Conservation (phyloP, 2,113 vertebrate species). For the Psophia crepitans region DNA sequence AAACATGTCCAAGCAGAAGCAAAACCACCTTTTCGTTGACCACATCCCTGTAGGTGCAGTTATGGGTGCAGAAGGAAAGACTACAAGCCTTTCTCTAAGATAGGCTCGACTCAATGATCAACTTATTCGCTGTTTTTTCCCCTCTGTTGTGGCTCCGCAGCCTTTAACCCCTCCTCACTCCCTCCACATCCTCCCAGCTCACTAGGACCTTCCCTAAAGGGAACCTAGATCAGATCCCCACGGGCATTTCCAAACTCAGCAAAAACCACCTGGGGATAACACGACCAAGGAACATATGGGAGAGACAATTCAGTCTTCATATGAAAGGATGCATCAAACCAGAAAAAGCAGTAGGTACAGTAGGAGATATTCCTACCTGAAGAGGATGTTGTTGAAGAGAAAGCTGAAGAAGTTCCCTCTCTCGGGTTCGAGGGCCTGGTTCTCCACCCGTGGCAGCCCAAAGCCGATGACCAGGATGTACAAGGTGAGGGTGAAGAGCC, state of each 20-base stretch:
- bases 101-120: accelerated
- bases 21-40: neutral
- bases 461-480: conserved; percentile 93
- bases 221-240: neutral
- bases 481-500: conserved; percentile 90
- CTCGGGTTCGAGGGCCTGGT: conserved; percentile 85
- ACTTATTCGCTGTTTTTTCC: neutral
- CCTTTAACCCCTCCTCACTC: neutral
- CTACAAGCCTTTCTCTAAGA: neutral
- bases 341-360: neutral
- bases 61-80: neutral
- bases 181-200: neutral
- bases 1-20: neutral
- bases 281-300: neutral
- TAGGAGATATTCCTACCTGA: conserved; percentile 77
- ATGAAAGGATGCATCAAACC: neutral
- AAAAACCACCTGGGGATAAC: neutral
- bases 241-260: neutral
- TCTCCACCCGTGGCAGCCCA: conserved; percentile 87
- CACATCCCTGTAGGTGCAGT: neutral
- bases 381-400: conserved; percentile 86
- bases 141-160: accelerated
- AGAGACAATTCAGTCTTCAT: neutral
- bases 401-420: conserved; percentile 81
- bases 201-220: neutral